Conservation (phyloP, 2,113 vertebrate species). For the Acanthisitta chloris region DNA sequence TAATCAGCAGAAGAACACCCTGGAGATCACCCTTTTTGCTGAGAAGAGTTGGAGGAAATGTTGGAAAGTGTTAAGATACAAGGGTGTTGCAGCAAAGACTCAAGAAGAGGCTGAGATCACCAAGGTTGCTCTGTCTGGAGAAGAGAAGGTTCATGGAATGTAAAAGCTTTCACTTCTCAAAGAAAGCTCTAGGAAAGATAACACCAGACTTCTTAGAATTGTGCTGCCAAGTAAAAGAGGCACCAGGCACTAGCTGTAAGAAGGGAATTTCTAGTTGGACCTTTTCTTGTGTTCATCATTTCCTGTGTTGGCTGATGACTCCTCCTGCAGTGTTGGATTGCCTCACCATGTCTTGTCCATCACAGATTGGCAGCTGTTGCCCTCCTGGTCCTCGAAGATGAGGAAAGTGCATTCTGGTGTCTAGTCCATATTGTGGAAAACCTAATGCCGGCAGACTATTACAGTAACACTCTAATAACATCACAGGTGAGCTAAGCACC, state of each 20-base stretch:
- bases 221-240: neutral
- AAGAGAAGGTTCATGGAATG: neutral
- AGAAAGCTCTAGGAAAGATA: neutral
- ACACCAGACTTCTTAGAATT: neutral
- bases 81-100: neutral
- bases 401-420: slow-evolving; percentile 94
- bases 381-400: slow-evolving; percentile 86
- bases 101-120: neutral
- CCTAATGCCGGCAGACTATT: slow-evolving; percentile 92
- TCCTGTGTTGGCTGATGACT: neutral
- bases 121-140: neutral
- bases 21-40: neutral
- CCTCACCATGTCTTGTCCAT: neutral
- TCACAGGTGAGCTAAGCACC: slow-evolving; percentile 82
- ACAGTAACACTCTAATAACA: slow-evolving; percentile 85
- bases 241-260: neutral
- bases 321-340: neutral
- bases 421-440: slow-evolving; percentile 88
- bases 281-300: neutral
- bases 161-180: neutral
- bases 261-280: neutral
- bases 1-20: neutral
- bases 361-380: slow-evolving; percentile 88
- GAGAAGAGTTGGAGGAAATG: neutral
- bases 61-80: neutral